A percentile compares a stretch with the other conserved stretches of the same genome.
phyloP scores from a whole-genome alignment of 2,113 vertebrate species.

The Oncorhynchus kisutch region DNA sequence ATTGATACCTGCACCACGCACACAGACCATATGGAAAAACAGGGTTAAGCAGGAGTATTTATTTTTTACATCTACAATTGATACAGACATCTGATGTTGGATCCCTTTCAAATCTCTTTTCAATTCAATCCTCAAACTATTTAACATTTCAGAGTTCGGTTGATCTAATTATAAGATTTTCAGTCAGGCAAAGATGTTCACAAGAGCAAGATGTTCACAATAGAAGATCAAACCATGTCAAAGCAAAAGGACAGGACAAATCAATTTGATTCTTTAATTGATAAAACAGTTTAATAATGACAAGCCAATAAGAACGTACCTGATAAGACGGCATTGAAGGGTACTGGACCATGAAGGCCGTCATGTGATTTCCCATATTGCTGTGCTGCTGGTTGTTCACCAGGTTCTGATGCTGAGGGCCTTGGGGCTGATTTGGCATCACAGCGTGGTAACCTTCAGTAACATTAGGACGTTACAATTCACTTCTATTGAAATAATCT shows the following conservation, averaged over 20 bases:
- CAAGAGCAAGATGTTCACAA: background rate
- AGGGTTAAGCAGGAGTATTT: no score
- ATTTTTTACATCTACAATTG: no score
- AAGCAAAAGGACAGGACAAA: no score
- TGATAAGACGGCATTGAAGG: constrained; percentile 91
- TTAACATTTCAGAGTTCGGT: background rate
- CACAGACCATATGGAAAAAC: constrained; percentile 4
- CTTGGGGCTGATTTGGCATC: constrained; percentile 88
- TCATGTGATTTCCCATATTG: constrained; percentile 89
- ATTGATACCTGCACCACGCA: constrained; percentile 80
- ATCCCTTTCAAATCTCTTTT: background rate
- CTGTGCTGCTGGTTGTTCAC: constrained; percentile 82
- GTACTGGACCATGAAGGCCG: constrained; percentile 94
- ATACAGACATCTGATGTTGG: no score
- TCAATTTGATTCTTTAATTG: no score
- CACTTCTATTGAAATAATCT: no score
- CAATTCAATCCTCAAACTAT: background rate
- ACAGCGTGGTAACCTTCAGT: constrained; percentile 89
- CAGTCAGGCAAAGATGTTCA: no score
- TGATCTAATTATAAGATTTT: constrained; percentile 23
- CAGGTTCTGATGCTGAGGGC: constrained; percentile 83
- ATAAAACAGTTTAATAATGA: no score
- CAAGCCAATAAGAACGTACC: constrained; percentile 66
- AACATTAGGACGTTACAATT: constrained; percentile 4
- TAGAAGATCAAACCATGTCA: background rate